phyloP scores from a whole-genome alignment of 2,888 invertebrate species.

The Melanargia galathea region DNA sequence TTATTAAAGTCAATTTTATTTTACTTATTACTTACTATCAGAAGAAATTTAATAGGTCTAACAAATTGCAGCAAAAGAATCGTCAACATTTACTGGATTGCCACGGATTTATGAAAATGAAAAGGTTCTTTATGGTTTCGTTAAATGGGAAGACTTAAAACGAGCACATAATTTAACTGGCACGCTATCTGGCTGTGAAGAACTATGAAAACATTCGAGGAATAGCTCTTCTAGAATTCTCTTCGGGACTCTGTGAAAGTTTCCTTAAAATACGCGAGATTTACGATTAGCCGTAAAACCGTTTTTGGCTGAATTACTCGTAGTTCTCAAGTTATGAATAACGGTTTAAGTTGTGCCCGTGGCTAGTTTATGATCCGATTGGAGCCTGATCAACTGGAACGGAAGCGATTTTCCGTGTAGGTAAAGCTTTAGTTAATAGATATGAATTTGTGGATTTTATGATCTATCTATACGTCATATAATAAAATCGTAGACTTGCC shows the following conservation, averaged over 20 bases:
- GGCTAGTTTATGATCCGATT: constrained; percentile 44
- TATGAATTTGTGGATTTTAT: constrained; percentile 7
- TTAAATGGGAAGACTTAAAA: constrained; percentile 17
- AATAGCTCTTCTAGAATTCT: constrained; percentile 34
- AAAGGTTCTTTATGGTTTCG: constrained; percentile 15
- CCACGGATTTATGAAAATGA: constrained; percentile 16
- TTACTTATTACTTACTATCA: too few relatives aligned
- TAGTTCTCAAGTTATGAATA: constrained; percentile 65
- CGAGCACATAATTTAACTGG: constrained; percentile 18
- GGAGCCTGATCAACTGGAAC: constrained; percentile 33
- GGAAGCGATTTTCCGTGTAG: constrained; percentile 18
- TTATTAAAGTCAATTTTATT: too few relatives aligned
- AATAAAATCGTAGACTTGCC: too few relatives aligned
- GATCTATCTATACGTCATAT: too few relatives aligned
- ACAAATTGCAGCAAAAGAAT: too few relatives aligned
- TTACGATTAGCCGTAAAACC: constrained; percentile 68
- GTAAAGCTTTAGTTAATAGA: constrained; percentile 18
- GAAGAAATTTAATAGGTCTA: too few relatives aligned
- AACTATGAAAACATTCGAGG: constrained; percentile 31
- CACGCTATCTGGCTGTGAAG: constrained; percentile 10
- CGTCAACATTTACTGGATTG: not conserved
- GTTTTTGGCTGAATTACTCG: constrained; percentile 60
- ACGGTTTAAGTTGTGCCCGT: constrained; percentile 55
- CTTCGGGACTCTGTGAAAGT: constrained; percentile 37
- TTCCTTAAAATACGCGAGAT: constrained; percentile 56